A percentile compares a stretch with the other conserved stretches of the same genome.
phyloP scores from a whole-genome alignment of 2,113 vertebrate species.

The Astur gentilis region DNA sequence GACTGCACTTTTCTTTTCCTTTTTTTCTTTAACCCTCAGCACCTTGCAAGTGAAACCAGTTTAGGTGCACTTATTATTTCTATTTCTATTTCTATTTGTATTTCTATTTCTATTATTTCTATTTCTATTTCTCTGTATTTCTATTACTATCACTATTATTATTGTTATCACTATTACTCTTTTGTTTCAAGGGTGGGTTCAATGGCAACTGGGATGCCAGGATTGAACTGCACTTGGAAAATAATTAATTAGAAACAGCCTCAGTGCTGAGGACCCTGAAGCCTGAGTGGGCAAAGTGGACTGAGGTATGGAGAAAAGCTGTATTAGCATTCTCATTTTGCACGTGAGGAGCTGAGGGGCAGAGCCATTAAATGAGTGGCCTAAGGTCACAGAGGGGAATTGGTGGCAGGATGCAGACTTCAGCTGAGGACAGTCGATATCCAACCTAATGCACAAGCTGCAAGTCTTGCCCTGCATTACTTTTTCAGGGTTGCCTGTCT shows the following conservation, averaged over 20 bases:
- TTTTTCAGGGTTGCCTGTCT: not conserved
- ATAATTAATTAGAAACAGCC: not conserved
- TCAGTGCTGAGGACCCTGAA: not conserved
- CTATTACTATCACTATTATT: not conserved
- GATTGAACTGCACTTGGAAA: not conserved
- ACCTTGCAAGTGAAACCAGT: not conserved
- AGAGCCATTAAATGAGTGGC: conserved; percentile 42
- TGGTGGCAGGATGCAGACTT: conserved; percentile 17
- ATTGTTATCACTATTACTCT: not conserved
- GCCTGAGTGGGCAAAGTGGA: not conserved
- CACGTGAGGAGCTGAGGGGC: not conserved
- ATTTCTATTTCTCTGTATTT: not conserved
- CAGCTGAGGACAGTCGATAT: conserved; percentile 10
- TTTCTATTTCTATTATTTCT: not conserved
- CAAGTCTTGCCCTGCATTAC: not conserved
- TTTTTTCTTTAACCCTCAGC: not conserved
- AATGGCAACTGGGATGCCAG: not conserved
- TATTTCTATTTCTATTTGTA: not conserved
- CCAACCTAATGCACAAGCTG: not conserved
- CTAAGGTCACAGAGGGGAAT: conserved; percentile 16
- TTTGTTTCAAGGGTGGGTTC: not conserved
- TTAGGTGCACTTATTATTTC: not conserved
- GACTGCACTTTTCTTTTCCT: not conserved
- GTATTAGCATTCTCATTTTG: conserved; percentile 33
- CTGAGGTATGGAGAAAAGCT: not conserved